These are phyloP conservation scores for Oxyura jamaicensis DNA, from an alignment of 2,113 vertebrate species.

Conservation along the genomic window DNA sequence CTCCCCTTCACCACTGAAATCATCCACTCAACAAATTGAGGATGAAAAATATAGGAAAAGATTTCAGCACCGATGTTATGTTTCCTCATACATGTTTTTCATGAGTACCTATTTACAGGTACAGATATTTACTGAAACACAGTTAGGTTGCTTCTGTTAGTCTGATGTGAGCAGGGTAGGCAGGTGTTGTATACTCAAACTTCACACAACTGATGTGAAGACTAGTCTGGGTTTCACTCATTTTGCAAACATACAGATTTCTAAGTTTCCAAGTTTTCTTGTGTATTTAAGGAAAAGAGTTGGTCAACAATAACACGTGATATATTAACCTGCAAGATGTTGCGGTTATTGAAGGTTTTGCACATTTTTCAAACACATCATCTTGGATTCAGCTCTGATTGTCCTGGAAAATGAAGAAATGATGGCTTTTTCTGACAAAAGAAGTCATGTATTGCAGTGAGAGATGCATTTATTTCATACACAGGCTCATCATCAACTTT, in stretches of 20 bases:
- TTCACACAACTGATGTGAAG: rapidly evolving
- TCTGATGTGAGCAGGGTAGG: background rate
- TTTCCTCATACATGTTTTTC: background rate
- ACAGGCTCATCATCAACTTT: background rate
- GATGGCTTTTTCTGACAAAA: background rate
- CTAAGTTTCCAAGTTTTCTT: constrained; percentile 3
- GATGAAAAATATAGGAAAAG: background rate
- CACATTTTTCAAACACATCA: background rate
- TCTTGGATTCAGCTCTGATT: background rate
- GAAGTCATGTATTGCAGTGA: constrained; percentile 5
- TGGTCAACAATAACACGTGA: background rate
- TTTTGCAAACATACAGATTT: constrained; percentile 33
- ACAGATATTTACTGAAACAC: background rate
- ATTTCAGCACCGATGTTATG: background rate
- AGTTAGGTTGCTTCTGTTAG: background rate
- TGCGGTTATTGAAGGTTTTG: background rate
- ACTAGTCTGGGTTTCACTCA: background rate
- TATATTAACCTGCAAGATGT: background rate
- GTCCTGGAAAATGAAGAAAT: background rate
- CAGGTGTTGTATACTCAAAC: background rate
- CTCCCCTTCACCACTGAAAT: background rate
- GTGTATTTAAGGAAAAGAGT: background rate
- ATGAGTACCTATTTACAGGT: background rate
- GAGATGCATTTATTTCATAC: constrained; percentile 58
- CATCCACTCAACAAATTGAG: background rate